Conservation (phyloP, 1,140 invertebrate species). For the Adoxophyes honmai region DNA sequence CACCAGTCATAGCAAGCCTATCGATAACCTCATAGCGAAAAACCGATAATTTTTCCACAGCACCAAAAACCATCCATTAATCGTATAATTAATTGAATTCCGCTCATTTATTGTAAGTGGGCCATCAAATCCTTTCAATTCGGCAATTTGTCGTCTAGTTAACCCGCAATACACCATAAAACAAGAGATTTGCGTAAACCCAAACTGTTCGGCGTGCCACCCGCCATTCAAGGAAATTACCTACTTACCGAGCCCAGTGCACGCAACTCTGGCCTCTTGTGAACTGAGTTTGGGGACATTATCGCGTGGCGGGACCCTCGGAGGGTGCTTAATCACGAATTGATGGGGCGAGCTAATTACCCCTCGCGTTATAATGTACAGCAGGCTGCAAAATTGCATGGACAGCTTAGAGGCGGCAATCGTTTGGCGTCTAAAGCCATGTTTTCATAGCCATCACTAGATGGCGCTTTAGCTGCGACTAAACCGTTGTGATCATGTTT, state of each 20-base stretch:
- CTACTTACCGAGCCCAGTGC: neutral
- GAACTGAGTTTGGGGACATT: neutral
- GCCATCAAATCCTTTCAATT: neutral
- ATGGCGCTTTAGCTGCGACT: no score
- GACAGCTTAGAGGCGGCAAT: no score
- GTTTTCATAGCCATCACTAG: no score
- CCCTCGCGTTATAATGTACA: slow-evolving; percentile 1
- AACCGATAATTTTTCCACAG: no score
- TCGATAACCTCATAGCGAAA: no score
- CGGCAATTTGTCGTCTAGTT: slow-evolving; percentile 1
- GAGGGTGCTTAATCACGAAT: slow-evolving; percentile 13
- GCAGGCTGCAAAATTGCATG: no score
- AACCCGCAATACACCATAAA: slow-evolving; percentile 10
- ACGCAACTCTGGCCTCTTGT: neutral
- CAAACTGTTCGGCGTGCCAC: neutral
- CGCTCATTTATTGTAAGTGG: neutral
- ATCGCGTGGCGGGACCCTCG: neutral
- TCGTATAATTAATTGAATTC: no score
- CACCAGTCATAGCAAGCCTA: no score
- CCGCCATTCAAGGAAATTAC: slow-evolving; percentile 11
- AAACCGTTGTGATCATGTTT: no score
- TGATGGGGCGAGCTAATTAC: slow-evolving; percentile 12
- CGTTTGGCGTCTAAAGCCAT: no score
- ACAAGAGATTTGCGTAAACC: slow-evolving; percentile 15
- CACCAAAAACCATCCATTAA: no score